Percentiles rank a stretch among this genome's conserved stretches.
Evolutionary conservation across 2,113 vertebrate species (phyloP).

Genomic region (Speoplatyrhinus poulsoni): DNA sequence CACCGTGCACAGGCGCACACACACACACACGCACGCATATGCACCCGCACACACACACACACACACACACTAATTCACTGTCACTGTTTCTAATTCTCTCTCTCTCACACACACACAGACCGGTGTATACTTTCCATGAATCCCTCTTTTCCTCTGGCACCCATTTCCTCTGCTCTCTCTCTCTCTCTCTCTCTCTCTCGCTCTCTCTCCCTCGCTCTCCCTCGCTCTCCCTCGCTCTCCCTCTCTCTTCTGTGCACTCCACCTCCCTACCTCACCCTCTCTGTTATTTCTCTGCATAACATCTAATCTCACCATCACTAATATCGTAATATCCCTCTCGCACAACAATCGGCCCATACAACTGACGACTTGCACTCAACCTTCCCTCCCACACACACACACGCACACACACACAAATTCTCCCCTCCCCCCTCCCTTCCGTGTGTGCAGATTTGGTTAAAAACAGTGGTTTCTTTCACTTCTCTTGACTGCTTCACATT

Average conservation of each 20-base stretch:
- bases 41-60: conserved; percentile 1
- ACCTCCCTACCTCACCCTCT: background rate
- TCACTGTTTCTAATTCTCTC: background rate
- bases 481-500: too few relatives aligned
- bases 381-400: background rate
- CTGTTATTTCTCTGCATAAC: background rate
- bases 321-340: too few relatives aligned
- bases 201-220: too few relatives aligned
- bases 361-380: too few relatives aligned
- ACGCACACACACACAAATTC: background rate
- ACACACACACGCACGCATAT: background rate
- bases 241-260: background rate
- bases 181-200: background rate
- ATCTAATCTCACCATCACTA: too few relatives aligned
- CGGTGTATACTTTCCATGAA: background rate
- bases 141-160: background rate
- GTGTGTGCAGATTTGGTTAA: too few relatives aligned
- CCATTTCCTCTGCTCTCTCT: background rate
- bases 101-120: conserved; percentile 1
- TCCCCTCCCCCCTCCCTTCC: too few relatives aligned
- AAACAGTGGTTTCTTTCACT: too few relatives aligned
- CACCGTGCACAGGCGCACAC: conserved; percentile 7
- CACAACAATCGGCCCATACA: too few relatives aligned
- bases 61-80: background rate
- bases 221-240: too few relatives aligned